Base-by-base conservation (phyloP, 2,113 vertebrate species). In the Clarias gariepinus region DNA sequence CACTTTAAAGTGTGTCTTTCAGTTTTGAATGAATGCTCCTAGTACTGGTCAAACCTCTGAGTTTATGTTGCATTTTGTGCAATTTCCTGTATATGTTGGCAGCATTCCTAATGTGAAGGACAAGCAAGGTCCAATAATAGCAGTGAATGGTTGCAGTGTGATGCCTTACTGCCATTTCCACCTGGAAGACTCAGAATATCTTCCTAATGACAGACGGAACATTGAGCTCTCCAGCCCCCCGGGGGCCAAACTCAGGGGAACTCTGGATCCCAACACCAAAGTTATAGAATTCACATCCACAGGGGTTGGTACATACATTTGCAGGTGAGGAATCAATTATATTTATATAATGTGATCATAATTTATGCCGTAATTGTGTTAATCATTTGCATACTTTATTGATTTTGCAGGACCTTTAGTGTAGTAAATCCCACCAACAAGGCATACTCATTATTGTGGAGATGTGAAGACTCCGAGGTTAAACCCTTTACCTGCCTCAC, bases 141-240 rank as follows among this genome's bases (percentile, higher is more conserved):
- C 77, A 0, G 90, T 95, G 61, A 94, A 88, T 74, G 97, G 96
- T 10, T 88, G 89, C 83, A 96, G 97, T 86, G 77, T 94, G 74
- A 93, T 97, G 85, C 94, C 97, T 0, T 83, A 90, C 52, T 97
- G 95, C 89, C 96, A 98, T 91, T 97, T 98, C 88, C 95, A 97
- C 41, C 89, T 99, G 81, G 94, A 96, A 60, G 95, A 97, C 28
- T 97, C 96, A 0, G 95, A 97, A 88, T 98, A 97, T 83, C 91
- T 97, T 87, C 95, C 82, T 0, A 89, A 90, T 15, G 90, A 90
- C 41, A 92, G 90, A 10, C 87, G 88, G 6, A 91, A 89, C 76
- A 78, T 92, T 7, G 93, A 95, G 16, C 87, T 95, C 84, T 88
- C 69, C 19, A 93, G 91, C 8, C 91, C 91, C 0, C 41, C 60